phyloP scores from a whole-genome alignment of 2,888 invertebrate genomes.

The Lochmaea capreae region DNA sequence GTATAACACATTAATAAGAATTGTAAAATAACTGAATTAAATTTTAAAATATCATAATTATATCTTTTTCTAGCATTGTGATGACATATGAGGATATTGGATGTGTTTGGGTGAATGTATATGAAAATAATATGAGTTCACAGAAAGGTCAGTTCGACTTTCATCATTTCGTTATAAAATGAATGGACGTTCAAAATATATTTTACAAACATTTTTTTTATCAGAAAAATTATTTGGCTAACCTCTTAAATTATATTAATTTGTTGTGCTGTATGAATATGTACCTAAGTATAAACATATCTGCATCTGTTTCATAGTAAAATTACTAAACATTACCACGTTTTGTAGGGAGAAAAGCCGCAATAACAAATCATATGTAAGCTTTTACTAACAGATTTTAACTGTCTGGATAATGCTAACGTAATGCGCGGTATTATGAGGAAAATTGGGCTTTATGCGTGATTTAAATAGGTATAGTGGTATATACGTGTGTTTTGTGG shows the following conservation, averaged over 20 bases:
- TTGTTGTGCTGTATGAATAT: background rate
- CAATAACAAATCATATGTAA: conserved; percentile 66
- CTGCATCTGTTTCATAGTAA: conserved; percentile 31
- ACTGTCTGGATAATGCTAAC: conserved; percentile 65
- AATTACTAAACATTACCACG: conserved; percentile 56
- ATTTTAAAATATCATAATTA: no score
- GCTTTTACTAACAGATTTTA: conserved; percentile 67
- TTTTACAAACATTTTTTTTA: no score
- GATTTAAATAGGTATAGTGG: conserved; percentile 63
- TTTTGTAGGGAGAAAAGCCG: conserved; percentile 63
- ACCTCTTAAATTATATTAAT: background rate
- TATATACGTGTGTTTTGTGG: conserved; percentile 57
- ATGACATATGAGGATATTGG: no score
- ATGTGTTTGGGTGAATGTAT: no score
- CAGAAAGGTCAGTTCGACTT: no score
- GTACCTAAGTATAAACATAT: background rate
- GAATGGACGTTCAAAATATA: no score
- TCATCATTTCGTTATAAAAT: no score
- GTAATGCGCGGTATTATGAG: conserved; percentile 64
- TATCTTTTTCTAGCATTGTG: no score
- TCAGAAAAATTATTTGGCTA: background rate
- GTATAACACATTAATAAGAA: no score
- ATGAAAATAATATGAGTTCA: no score
- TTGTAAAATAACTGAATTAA: no score
- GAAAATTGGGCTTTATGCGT: conserved; percentile 63